phyloP scores from a whole-genome alignment of 2,888 invertebrate genomes.

The Fragum fragum region DNA sequence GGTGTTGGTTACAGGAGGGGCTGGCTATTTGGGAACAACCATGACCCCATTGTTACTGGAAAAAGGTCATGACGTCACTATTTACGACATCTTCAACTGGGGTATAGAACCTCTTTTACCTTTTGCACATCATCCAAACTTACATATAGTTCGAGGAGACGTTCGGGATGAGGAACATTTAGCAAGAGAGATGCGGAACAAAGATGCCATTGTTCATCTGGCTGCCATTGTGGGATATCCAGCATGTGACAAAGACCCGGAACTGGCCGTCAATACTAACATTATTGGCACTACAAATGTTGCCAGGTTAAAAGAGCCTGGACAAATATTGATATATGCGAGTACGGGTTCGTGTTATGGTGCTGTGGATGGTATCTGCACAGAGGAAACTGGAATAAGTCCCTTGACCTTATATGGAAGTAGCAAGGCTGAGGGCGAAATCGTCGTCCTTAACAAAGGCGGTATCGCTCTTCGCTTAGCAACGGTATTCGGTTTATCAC shows the following conservation, averaged over 20 bases:
- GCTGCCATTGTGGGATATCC: slow-evolving; percentile 87
- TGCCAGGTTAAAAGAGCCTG: slow-evolving; percentile 74
- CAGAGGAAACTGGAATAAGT: slow-evolving; percentile 85
- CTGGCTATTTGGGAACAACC: slow-evolving; percentile 86
- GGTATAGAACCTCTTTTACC: slow-evolving; percentile 83
- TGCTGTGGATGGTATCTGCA: slow-evolving; percentile 84
- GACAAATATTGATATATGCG: slow-evolving; percentile 85
- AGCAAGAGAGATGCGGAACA: slow-evolving; percentile 73
- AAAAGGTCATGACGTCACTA: slow-evolving; percentile 84
- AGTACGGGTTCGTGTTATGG: slow-evolving; percentile 87
- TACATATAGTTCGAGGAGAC: slow-evolving; percentile 80
- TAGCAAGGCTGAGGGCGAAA: slow-evolving; percentile 85
- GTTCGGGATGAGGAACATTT: slow-evolving; percentile 79
- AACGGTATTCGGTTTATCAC: slow-evolving; percentile 86
- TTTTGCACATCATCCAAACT: slow-evolving; percentile 72
- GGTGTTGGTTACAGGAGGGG: slow-evolving; percentile 84
- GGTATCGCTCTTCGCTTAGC: slow-evolving; percentile 85
- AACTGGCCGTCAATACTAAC: slow-evolving; percentile 81
- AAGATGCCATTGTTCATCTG: slow-evolving; percentile 84
- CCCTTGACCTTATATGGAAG: slow-evolving; percentile 86
- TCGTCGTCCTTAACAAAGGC: slow-evolving; percentile 74
- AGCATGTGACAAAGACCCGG: slow-evolving; percentile 85
- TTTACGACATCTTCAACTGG: slow-evolving; percentile 85
- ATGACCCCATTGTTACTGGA: slow-evolving; percentile 84
- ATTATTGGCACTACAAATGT: slow-evolving; percentile 83